phyloP scores from a whole-genome alignment of 1,140 invertebrate species.

The Pachypsylla venusta region DNA sequence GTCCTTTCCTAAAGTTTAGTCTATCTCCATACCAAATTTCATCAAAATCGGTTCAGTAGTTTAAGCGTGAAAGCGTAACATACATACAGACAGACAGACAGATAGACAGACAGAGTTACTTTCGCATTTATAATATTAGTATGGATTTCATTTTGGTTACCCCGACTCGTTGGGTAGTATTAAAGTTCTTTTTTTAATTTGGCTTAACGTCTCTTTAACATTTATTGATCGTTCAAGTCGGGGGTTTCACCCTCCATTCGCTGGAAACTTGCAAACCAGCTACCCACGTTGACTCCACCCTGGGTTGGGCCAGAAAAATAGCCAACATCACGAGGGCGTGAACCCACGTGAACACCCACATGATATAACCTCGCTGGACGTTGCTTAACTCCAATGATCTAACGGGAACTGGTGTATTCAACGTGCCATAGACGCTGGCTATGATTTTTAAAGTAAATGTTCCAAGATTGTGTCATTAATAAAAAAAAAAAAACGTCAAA shows the following conservation, averaged over 20 bases:
- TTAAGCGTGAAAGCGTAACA: no score
- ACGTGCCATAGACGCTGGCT: background rate
- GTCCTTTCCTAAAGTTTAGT: no score
- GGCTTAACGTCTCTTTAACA: background rate
- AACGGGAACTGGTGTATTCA: background rate
- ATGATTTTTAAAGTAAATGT: no score
- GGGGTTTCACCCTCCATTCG: background rate
- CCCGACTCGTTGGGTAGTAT: no score
- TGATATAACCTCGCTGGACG: background rate
- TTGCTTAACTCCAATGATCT: background rate
- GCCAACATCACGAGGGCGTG: background rate
- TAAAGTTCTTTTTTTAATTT: background rate
- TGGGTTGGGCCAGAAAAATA: background rate
- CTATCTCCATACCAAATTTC: no score
- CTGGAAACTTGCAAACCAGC: background rate
- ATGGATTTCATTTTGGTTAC: no score
- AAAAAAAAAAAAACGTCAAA: no score
- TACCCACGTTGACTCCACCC: background rate
- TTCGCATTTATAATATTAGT: no score
- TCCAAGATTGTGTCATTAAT: no score
- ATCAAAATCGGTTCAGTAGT: no score
- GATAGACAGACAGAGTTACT: no score
- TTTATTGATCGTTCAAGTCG: background rate
- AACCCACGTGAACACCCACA: background rate
- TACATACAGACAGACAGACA: no score